Percentiles rank a stretch among this genome's conserved stretches.
Evolutionary conservation across 2,113 vertebrate species (phyloP).

Genomic region (Tupaia chinensis): DNA sequence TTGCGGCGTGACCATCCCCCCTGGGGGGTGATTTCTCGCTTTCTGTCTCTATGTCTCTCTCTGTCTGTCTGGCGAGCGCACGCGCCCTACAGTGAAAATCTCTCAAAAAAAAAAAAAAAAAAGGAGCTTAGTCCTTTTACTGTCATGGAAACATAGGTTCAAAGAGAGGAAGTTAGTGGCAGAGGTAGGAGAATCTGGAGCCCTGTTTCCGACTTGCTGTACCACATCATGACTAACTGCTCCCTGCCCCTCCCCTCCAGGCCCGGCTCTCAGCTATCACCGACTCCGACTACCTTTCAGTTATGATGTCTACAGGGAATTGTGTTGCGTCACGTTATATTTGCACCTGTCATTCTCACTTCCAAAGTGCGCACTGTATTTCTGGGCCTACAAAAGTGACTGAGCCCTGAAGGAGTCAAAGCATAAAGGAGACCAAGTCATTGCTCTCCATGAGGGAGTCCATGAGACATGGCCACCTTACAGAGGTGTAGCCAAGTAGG

Average conservation of each 20-base stretch:
- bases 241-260: neutral
- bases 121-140: neutral
- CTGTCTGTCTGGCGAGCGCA: too few relatives aligned
- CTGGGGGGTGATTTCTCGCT: too few relatives aligned
- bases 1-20: too few relatives aligned
- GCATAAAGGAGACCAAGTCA: neutral
- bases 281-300: neutral
- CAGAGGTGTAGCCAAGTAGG: neutral
- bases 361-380: neutral
- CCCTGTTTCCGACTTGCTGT: fast-evolving
- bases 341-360: neutral
- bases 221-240: fast-evolving
- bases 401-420: neutral
- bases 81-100: too few relatives aligned
- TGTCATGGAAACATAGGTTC: neutral
- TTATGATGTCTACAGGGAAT: neutral
- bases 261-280: neutral
- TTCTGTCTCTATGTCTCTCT: too few relatives aligned
- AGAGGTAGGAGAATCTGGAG: too few relatives aligned
- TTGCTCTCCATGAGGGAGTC: neutral
- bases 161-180: neutral
- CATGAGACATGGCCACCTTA: neutral
- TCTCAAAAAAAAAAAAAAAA: too few relatives aligned
- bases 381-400: neutral
- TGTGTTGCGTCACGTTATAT: too few relatives aligned